Percentiles rank a stretch among this genome's conserved stretches.
phyloP scores from a whole-genome alignment of 2,113 vertebrate species.

The Chinchilla lanigera region DNA sequence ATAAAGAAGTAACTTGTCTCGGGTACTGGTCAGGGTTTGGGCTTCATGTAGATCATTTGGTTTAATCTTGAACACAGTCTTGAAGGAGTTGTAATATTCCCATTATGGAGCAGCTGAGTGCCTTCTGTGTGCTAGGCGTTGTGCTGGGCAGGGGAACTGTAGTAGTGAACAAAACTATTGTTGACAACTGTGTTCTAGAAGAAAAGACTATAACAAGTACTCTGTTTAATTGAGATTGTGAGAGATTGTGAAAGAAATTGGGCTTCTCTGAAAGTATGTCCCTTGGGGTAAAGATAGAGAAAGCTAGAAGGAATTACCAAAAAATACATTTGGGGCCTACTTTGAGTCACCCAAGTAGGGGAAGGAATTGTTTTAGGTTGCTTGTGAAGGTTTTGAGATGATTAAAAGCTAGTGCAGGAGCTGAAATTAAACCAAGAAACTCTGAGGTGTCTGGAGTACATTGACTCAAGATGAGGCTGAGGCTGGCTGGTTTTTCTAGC shows the following conservation, averaged over 20 bases:
- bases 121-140: not conserved
- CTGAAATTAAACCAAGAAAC: not conserved
- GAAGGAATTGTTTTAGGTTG: not conserved
- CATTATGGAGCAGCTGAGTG: not conserved
- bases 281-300: not conserved
- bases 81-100: not conserved
- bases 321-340: not conserved
- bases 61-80: not conserved
- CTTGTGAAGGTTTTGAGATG: not conserved
- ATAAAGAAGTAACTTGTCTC: not conserved
- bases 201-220: not conserved
- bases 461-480: not conserved
- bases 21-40: not conserved
- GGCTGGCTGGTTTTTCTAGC: not conserved
- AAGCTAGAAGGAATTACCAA: not conserved
- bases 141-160: not conserved
- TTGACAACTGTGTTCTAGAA: not conserved
- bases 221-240: not conserved
- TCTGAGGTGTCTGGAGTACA: not conserved
- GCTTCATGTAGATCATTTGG: not conserved
- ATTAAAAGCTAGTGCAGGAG: not conserved
- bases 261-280: not conserved
- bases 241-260: not conserved
- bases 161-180: not conserved
- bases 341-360: not conserved